Evolutionary conservation across 2,113 vertebrate species (phyloP), one percentile per base, ranked within the genome.

Genomic region (Albula glossodonta): DNA sequence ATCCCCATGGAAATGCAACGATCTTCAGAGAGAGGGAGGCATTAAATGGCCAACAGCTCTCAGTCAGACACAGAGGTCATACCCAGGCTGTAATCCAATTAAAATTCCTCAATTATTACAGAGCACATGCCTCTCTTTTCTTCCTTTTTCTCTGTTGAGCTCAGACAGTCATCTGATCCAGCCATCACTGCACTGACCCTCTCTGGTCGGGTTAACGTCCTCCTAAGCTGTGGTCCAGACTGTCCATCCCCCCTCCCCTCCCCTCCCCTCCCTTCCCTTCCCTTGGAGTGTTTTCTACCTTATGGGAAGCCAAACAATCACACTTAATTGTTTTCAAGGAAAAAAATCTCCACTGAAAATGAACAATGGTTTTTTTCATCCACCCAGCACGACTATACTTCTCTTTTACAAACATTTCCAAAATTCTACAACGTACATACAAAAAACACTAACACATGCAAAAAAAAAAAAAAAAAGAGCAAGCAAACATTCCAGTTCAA

Each of bases 71-170:
- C 87, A 78, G 87, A 92, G 94, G 93, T 95, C 93, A 94, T 91
- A 93, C 91, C 92, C 91, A 90, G 92, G 88, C 92, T 91, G 93
- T 94, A 94, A 96, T 95, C 94, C 93, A 93, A 95, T 96, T 95
- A 95, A 95, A 94, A 96, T 95, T 95, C 94, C 92, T 91, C 84
- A 80, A 93, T 94, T 94, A 95, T 95, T 93, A 93, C 91, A 86
- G 87, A 92, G 92, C 57, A 90, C 91, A 92, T 91, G 90, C 88
- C 88, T 89, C 88, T 83, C 85, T 48, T 63, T 86, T 63, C 79
- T 70, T 87, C 63, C 84, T 83, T 56, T 83, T 19, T 50, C 74
- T 51, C 50, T 22, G 80, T 4, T 60, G 41, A 48, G 83, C 81
- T 78, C 77, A 88, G 87, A 86, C 86, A 84, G 90, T 89, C 88